phyloP scores from a whole-genome alignment of 1,140 invertebrate species.

The Brachionus sp. region DNA sequence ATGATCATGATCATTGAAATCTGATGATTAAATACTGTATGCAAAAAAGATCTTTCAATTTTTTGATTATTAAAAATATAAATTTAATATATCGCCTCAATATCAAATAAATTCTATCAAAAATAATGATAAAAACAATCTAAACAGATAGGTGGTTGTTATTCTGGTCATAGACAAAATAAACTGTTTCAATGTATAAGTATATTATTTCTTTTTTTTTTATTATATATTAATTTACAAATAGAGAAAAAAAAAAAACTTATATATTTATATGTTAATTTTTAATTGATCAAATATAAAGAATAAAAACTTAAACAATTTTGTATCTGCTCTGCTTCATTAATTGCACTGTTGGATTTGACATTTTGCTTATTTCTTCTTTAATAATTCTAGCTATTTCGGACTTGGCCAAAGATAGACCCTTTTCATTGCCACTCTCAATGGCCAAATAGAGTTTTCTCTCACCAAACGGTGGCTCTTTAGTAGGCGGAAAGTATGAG shows the following conservation, averaged over 20 bases:
- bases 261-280: neutral
- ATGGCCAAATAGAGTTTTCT: conserved; percentile 96
- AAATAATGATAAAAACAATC: too few species aligned
- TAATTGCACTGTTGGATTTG: conserved; percentile 25
- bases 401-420: conserved; percentile 93
- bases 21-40: too few species aligned
- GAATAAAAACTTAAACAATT: conserved; percentile 28
- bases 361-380: conserved; percentile 87
- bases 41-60: too few species aligned
- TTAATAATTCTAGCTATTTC: conserved; percentile 97
- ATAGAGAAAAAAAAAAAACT: neutral
- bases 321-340: conserved; percentile 45
- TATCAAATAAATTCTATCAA: too few species aligned
- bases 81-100: too few species aligned
- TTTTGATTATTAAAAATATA: too few species aligned
- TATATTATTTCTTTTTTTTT: neutral
- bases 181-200: too few species aligned
- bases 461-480: conserved; percentile 77
- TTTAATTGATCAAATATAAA: neutral
- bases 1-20: too few species aligned
- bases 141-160: too few species aligned
- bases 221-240: neutral
- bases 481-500: conserved; percentile 75
- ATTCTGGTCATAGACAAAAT: too few species aligned
- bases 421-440: conserved; percentile 91